Evolutionary conservation across 1,140 invertebrate genomes (phyloP), one percentile per base, ranked within the genome.

Genomic region (Drosophila repletoides): DNA sequence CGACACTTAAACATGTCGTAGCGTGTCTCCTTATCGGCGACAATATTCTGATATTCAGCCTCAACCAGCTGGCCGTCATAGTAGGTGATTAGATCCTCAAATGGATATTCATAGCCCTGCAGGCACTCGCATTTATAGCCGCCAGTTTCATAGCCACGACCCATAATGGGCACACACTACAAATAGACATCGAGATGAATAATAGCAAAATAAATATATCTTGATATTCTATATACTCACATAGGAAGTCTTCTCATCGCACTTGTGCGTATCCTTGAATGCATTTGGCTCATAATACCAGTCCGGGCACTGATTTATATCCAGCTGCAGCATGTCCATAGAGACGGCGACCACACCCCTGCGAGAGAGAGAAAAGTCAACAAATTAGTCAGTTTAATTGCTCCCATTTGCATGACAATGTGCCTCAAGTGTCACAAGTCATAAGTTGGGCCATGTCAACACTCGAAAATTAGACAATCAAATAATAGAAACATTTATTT

Each of bases 111-210:
- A 88, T 94, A 99, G 17, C 98, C 98, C 92, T 99, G 98, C 48
- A 96, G 94, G 88, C 98, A 99, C 90, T 99, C 97, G 91, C 98
- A 99, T 91, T 99, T 99, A 91, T 99, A 99, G n/a, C 97, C 97
- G 45, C 98, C 98, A 7, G 94, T 94, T 68, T 97, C 95, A 90
- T 97, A 98, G 38, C 96, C 96, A 89, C 97, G 93, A 9, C 97
- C 97, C 72, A 96, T 93, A 61, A 99, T 96, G 7, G 97, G 97
- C 14, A 98, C 96, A 91, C 98, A 99, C 97, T 98, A 91, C 24
- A 93, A 93, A 70, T 65, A 36, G 0, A 41, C n/a, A 29, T 2
- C 6, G 3, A 15, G 14, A 12, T 5, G 1, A 36, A 10, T 12
- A 2, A 55, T 19, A 65, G n/a, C 5, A 5, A 38, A 75, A 19